Percentiles rank a stretch among this genome's conserved stretches.
These are phyloP conservation scores for Bombus superbus DNA, from an alignment of 1,140 invertebrate genomes.

Conservation along the genomic window DNA sequence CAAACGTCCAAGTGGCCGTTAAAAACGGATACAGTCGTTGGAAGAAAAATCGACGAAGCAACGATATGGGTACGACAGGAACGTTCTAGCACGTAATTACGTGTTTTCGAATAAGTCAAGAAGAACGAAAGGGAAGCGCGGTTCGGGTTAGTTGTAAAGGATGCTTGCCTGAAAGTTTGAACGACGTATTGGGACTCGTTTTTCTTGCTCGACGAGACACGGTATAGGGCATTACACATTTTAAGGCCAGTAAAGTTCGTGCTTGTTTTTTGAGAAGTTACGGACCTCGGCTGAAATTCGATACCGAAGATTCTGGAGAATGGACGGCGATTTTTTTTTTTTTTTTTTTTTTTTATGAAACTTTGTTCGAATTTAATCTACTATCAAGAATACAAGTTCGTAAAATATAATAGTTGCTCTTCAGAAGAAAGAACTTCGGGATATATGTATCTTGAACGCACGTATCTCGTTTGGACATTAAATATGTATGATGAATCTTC, in stretches of 20 bases:
- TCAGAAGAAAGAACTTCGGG: background rate
- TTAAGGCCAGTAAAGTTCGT: background rate
- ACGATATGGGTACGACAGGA: background rate
- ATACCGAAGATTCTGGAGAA: background rate
- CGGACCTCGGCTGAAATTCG: background rate
- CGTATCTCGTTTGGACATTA: slow-evolving; percentile 29
- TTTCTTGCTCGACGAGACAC: slow-evolving; percentile 2
- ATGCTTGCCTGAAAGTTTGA: slow-evolving; percentile 33
- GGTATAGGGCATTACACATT: slow-evolving; percentile 8
- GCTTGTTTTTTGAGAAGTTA: background rate
- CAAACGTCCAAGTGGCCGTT: background rate
- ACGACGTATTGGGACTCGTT: slow-evolving; percentile 24
- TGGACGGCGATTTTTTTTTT: background rate
- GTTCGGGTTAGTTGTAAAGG: background rate
- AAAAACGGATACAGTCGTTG: background rate
- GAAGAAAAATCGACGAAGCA: background rate
- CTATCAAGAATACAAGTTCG: background rate
- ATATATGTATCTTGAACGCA: background rate
- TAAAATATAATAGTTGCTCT: background rate
- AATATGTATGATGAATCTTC: background rate
- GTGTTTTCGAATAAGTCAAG: slow-evolving; percentile 6
- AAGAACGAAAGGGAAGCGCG: background rate
- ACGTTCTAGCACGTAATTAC: slow-evolving; percentile 15
- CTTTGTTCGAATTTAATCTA: background rate
- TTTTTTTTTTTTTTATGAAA: background rate